phyloP scores from a whole-genome alignment of 2,888 invertebrate species.

The Sphaerophoria rueppellii region DNA sequence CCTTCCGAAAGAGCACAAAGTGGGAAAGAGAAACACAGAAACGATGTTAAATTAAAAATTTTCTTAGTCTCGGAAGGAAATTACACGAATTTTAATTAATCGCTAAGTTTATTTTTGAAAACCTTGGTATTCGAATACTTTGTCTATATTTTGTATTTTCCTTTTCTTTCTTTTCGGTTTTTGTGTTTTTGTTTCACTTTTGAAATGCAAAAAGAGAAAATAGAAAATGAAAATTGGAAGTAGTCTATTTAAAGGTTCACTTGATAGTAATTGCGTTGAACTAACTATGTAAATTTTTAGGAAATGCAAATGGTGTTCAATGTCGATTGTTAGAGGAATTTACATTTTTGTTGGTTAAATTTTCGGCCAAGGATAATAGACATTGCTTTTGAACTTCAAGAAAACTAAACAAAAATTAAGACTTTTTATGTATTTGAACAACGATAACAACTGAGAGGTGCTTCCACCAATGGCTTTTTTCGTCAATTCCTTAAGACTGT shows the following conservation, averaged over 20 bases:
- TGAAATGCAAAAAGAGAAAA: neutral
- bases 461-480: no score
- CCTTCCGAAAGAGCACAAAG: neutral
- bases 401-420: neutral
- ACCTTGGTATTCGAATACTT: neutral
- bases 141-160: neutral
- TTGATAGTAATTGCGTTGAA: conserved; percentile 39
- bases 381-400: neutral
- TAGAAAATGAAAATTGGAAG: conserved; percentile 8
- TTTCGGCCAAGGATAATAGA: neutral
- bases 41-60: conserved; percentile 35
- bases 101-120: conserved; percentile 16
- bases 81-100: conserved; percentile 43
- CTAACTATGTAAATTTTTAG: conserved; percentile 56
- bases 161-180: neutral
- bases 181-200: neutral
- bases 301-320: conserved; percentile 25
- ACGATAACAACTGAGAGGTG: no score
- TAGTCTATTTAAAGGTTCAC: conserved; percentile 27
- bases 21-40: neutral
- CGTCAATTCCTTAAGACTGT: no score
- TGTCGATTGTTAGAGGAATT: conserved; percentile 8
- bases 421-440: no score
- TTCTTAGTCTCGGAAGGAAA: conserved; percentile 20
- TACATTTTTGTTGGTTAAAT: neutral